Percentiles rank a stretch among this genome's conserved stretches.
Evolutionary conservation across 1,140 invertebrate genomes (phyloP).

Genomic region (Lepidotrigona ventralis): DNA sequence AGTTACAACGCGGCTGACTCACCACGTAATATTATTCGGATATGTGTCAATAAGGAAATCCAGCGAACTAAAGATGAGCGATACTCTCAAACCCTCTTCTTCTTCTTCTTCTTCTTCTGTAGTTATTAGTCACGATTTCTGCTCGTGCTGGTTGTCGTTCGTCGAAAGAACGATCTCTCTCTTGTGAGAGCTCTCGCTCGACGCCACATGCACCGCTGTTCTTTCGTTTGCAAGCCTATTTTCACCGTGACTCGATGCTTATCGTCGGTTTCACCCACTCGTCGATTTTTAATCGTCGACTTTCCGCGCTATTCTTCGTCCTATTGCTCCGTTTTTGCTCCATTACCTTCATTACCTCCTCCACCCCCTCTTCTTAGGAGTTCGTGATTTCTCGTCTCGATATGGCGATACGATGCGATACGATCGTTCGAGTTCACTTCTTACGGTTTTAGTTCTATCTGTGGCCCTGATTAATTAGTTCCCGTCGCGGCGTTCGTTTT

Average conservation of each 20-base stretch:
- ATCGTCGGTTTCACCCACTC: not conserved
- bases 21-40: not conserved
- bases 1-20: conserved; percentile 10
- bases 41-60: not conserved
- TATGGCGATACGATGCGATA: too few relatives aligned
- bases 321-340: not conserved
- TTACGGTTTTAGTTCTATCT: not conserved
- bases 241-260: conserved; percentile 15
- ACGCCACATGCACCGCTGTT: not conserved
- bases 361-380: too few relatives aligned
- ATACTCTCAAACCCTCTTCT: not conserved
- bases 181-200: not conserved
- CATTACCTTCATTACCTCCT: not conserved
- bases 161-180: conserved; percentile 11
- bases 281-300: not conserved
- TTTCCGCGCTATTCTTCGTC: not conserved
- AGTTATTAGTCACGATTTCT: not conserved
- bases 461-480: not conserved
- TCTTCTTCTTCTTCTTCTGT: not conserved
- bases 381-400: too few relatives aligned
- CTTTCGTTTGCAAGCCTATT: not conserved
- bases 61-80: not conserved
- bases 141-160: not conserved
- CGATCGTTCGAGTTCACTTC: not conserved
- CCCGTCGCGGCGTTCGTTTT: not conserved